These are phyloP conservation scores for Spongilla lacustris DNA, from an alignment of 37 sponge, comb jelly and placozoan species.

Conservation along the genomic window DNA sequence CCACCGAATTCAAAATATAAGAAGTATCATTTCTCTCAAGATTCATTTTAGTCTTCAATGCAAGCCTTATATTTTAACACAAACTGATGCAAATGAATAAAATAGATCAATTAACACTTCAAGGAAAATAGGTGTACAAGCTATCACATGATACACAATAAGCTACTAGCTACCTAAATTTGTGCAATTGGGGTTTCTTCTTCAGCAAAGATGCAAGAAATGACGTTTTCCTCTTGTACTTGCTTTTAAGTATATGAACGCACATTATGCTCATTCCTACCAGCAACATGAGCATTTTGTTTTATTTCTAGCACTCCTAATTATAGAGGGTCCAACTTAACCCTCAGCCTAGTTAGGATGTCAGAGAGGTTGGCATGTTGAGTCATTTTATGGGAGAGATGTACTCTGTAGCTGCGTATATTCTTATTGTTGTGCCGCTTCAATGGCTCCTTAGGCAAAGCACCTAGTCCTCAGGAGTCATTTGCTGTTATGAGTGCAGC, in stretches of 20 bases:
- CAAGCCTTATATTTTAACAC: neutral
- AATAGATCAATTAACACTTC: neutral
- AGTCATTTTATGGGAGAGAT: too few relatives aligned
- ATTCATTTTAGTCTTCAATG: neutral
- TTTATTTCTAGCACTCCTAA: neutral
- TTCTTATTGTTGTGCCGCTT: too few relatives aligned
- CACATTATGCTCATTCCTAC: neutral
- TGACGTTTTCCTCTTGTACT: neutral
- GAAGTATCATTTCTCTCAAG: neutral
- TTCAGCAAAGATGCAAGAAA: constrained; percentile 1
- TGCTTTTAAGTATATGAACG: neutral
- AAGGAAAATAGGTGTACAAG: neutral
- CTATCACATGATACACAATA: neutral
- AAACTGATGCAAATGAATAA: neutral
- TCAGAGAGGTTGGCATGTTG: neutral
- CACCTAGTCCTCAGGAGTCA: too few relatives aligned
- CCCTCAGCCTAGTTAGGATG: neutral
- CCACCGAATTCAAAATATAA: neutral
- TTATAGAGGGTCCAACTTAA: neutral
- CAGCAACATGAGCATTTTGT: neutral
- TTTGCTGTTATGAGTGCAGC: too few relatives aligned
- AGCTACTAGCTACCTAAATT: neutral
- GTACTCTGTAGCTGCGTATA: too few relatives aligned
- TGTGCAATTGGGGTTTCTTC: neutral
- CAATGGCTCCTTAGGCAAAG: too few relatives aligned